Evolutionary conservation across 2,113 vertebrate genomes (phyloP).

Genomic region (Phyllostomus discolor): DNA sequence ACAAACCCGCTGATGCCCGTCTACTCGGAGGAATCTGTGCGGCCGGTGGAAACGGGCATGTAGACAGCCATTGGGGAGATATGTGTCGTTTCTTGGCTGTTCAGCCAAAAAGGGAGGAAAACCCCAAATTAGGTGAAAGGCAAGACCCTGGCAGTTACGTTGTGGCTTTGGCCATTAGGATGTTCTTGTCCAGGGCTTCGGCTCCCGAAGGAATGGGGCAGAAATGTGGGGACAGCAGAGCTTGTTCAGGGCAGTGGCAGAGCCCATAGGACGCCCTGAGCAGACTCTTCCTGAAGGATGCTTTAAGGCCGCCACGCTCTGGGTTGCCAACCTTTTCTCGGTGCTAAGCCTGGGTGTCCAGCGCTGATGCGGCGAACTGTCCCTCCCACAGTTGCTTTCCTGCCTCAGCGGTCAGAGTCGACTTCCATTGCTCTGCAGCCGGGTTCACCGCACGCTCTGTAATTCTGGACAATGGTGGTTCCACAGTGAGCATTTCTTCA

Average conservation of each 20-base stretch:
- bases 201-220: not conserved
- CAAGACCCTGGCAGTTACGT: not conserved
- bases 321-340: not conserved
- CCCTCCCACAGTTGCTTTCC: not conserved
- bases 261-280: fast-evolving
- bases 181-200: not conserved
- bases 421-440: not conserved
- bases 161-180: not conserved
- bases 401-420: not conserved
- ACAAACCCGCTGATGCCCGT: not conserved
- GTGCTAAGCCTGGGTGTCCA: not conserved
- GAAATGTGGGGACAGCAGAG: not conserved
- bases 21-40: not conserved
- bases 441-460: not conserved
- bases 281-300: not conserved
- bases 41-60: fast-evolving
- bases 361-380: not conserved
- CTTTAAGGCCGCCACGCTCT: not conserved
- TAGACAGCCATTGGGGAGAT: not conserved
- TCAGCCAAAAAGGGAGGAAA: not conserved
- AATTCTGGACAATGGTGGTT: not conserved
- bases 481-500: not conserved
- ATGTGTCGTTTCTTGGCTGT: not conserved
- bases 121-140: not conserved
- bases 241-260: not conserved